phyloP scores from a whole-genome alignment of 2,888 invertebrate species.

The Tachystola acroxantha region DNA sequence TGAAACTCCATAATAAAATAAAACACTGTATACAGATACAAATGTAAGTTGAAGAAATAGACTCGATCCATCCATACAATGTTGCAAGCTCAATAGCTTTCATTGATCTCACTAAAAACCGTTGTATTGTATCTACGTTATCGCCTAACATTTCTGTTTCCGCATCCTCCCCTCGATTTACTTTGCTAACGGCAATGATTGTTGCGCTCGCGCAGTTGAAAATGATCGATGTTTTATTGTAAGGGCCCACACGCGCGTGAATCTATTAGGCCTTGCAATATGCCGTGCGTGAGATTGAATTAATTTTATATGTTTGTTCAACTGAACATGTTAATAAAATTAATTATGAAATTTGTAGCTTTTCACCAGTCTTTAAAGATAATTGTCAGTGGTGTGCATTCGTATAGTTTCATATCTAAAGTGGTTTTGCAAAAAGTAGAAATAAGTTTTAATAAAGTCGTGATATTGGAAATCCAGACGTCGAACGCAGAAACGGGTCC shows the following conservation, averaged over 20 bases:
- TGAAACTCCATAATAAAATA: too few relatives aligned
- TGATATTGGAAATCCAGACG: constrained; percentile 40
- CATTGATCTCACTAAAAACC: constrained; percentile 9
- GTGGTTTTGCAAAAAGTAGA: constrained; percentile 6
- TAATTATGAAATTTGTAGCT: too few relatives aligned
- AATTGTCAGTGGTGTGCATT: too few relatives aligned
- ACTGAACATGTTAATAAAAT: too few relatives aligned
- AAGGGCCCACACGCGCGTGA: constrained; percentile 54
- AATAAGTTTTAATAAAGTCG: constrained; percentile 35
- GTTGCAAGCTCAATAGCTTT: constrained; percentile 5
- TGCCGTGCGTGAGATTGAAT: constrained; percentile 34
- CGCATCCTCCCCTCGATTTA: constrained; percentile 61
- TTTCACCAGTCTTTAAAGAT: too few relatives aligned
- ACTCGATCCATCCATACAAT: too few relatives aligned
- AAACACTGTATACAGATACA: too few relatives aligned
- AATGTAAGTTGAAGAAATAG: too few relatives aligned
- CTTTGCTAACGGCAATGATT: constrained; percentile 60
- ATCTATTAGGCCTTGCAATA: constrained; percentile 39
- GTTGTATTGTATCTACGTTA: constrained; percentile 14
- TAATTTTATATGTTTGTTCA: constrained; percentile 7
- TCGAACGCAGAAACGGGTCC: constrained; percentile 39
- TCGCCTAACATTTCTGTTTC: constrained; percentile 37
- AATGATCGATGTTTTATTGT: constrained; percentile 55
- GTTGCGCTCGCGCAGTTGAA: constrained; percentile 33
- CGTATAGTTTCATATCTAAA: too few relatives aligned